phyloP scores from a whole-genome alignment of 1,140 invertebrate species.

The Drosophila dunni region DNA sequence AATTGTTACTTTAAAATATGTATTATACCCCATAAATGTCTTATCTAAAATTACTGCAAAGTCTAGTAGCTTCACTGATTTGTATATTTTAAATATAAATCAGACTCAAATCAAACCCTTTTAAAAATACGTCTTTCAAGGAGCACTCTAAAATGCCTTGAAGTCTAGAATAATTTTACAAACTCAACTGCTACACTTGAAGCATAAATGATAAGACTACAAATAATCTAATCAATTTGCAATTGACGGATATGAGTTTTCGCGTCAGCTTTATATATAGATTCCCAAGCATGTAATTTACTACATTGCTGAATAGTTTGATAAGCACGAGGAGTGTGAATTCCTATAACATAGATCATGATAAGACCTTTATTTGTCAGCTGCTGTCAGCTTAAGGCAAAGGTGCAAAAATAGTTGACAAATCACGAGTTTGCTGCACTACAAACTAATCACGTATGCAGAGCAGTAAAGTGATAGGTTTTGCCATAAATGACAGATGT shows the following conservation, averaged over 20 bases:
- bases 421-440: conserved; percentile 8
- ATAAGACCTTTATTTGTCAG: conserved; percentile 10
- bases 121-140: too few species aligned
- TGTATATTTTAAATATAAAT: too few species aligned
- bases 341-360: not conserved
- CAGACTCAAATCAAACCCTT: too few species aligned
- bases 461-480: not conserved
- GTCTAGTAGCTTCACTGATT: too few species aligned
- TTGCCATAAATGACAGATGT: conserved; percentile 23
- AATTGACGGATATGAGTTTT: conserved; percentile 5
- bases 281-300: conserved; percentile 2
- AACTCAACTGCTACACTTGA: not conserved
- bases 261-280: conserved; percentile 24
- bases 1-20: too few species aligned
- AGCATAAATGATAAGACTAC: conserved; percentile 4
- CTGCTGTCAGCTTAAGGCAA: conserved; percentile 17
- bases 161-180: too few species aligned
- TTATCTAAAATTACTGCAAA: too few species aligned
- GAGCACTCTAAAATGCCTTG: too few species aligned
- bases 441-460: conserved; percentile 7
- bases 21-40: too few species aligned
- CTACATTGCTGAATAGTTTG: not conserved
- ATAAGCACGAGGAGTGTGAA: not conserved
- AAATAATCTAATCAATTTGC: conserved; percentile 20
- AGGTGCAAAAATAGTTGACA: conserved; percentile 9